These are phyloP conservation scores for Choloepus didactylus DNA, from an alignment of 2,797 vertebrate species.

Conservation along the genomic window DNA sequence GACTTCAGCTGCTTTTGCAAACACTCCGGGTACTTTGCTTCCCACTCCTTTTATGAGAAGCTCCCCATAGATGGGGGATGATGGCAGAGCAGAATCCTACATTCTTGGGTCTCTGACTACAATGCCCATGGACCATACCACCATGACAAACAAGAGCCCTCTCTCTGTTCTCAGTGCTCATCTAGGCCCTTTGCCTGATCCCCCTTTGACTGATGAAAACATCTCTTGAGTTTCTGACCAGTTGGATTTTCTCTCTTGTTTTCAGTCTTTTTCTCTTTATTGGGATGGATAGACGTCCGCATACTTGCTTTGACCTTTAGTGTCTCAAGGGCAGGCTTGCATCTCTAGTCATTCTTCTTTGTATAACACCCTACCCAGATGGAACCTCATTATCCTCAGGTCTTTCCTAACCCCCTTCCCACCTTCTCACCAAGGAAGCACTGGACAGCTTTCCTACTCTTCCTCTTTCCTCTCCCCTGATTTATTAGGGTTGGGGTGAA, in stretches of 20 bases:
- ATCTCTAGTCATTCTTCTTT: conserved; percentile 12
- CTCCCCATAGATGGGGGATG: neutral
- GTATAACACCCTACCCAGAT: neutral
- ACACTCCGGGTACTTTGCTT: neutral
- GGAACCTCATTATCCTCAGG: neutral
- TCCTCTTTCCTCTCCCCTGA: neutral
- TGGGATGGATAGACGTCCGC: neutral
- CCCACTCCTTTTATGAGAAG: neutral
- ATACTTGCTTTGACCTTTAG: conserved; percentile 7
- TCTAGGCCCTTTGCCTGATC: neutral
- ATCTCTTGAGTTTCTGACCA: neutral
- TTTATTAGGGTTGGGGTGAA: neutral
- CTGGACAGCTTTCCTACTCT: neutral
- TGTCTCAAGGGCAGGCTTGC: neutral
- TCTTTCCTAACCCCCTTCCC: neutral
- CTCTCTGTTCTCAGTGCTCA: neutral
- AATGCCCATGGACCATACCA: neutral
- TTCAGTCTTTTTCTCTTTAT: neutral
- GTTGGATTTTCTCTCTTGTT: neutral
- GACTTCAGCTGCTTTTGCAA: neutral
- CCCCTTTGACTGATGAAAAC: neutral
- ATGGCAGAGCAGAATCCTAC: neutral
- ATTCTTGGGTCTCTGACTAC: neutral
- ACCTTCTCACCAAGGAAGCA: neutral
- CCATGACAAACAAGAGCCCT: neutral